Percentiles rank a stretch among this genome's conserved stretches.
These are phyloP conservation scores for Trichoplusia ni DNA, from an alignment of 1,140 invertebrate genomes.

Conservation along the genomic window DNA sequence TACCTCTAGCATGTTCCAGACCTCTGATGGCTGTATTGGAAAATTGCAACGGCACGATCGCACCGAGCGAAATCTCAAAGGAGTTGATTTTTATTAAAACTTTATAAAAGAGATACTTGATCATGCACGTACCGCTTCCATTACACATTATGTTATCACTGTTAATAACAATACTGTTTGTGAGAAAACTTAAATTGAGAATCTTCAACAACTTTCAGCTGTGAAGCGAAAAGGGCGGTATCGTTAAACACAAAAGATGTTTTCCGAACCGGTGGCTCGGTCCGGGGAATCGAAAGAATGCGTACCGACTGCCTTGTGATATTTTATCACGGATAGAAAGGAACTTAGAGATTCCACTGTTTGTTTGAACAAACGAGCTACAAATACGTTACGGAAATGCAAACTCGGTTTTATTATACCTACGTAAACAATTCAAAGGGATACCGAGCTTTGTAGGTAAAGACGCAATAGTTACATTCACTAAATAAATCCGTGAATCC, in stretches of 20 bases:
- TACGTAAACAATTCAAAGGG: slow-evolving; percentile 68
- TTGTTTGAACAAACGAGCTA: slow-evolving; percentile 72
- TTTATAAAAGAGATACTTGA: slow-evolving; percentile 51
- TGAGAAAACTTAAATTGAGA: slow-evolving; percentile 1
- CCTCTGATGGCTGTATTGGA: slow-evolving; percentile 77
- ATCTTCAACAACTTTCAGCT: background rate
- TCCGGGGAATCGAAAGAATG: slow-evolving; percentile 66
- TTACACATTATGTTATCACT: slow-evolving; percentile 32
- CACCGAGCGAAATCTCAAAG: slow-evolving; percentile 49
- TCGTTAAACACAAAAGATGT: slow-evolving; percentile 66
- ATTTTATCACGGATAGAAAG: slow-evolving; percentile 73
- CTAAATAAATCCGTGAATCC: slow-evolving; percentile 33
- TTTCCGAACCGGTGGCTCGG: slow-evolving; percentile 65
- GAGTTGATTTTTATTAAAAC: slow-evolving; percentile 77
- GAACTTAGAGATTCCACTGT: slow-evolving; percentile 70
- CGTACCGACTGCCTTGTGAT: slow-evolving; percentile 66
- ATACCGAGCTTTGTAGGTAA: slow-evolving; percentile 57
- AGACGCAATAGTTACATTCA: slow-evolving; percentile 55
- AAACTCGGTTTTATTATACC: slow-evolving; percentile 70
- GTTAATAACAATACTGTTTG: slow-evolving; percentile 34
- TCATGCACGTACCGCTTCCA: slow-evolving; percentile 41
- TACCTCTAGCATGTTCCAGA: slow-evolving; percentile 67
- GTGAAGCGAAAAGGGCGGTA: slow-evolving; percentile 34
- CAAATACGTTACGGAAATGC: slow-evolving; percentile 74
- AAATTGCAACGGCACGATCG: slow-evolving; percentile 68